phyloP scores from a whole-genome alignment of 2,797 vertebrate genomes.

The Halcyon smyrnensis region DNA sequence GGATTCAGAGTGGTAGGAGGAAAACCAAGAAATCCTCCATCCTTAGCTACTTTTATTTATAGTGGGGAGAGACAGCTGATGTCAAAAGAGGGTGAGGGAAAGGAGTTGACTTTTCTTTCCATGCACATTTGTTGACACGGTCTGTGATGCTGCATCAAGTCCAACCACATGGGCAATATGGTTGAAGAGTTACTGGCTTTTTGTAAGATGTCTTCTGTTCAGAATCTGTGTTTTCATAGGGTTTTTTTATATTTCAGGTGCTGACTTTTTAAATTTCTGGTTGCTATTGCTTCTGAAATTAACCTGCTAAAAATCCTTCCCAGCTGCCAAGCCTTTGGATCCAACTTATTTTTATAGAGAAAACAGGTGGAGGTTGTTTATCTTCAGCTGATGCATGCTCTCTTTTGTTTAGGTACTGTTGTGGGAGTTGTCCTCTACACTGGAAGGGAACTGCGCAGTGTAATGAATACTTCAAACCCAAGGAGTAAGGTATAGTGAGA shows the following conservation, averaged over 20 bases:
- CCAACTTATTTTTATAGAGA: background rate
- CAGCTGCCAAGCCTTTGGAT: background rate
- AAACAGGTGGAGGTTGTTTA: background rate
- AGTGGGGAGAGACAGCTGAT: background rate
- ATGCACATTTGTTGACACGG: background rate
- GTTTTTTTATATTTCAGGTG: background rate
- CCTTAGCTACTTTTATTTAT: background rate
- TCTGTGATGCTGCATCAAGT: background rate
- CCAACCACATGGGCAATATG: background rate
- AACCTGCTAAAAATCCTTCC: background rate
- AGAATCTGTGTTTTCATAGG: background rate
- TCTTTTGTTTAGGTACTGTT: conserved; percentile 85
- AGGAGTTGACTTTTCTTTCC: background rate
- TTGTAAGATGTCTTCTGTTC: background rate
- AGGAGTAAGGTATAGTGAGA: conserved; percentile 89
- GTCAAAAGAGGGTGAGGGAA: background rate
- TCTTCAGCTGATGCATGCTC: background rate
- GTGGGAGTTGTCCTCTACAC: conserved; percentile 98
- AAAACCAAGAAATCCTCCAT: background rate
- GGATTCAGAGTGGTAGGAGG: background rate
- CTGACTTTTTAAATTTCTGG: background rate
- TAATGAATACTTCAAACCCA: conserved; percentile 98
- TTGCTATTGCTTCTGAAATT: background rate
- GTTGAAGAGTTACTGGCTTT: background rate
- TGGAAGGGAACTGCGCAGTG: conserved; percentile 94